Base-by-base conservation (phyloP, 2,888 invertebrate genomes). In the Punctoribates punctum region DNA sequence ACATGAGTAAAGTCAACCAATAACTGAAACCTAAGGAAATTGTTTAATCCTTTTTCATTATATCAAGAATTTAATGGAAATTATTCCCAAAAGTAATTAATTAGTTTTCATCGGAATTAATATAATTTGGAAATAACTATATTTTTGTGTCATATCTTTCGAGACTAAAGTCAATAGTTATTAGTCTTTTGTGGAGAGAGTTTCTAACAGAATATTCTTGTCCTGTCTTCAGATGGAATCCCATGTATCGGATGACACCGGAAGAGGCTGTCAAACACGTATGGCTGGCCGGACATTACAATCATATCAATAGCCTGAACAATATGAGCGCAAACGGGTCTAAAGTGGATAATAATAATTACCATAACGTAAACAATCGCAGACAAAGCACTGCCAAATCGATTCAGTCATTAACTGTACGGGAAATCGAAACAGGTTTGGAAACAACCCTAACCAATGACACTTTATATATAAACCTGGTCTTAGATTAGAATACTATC, bases 261-360 rank as follows among this genome's bases (percentile, higher is more conserved):
- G 78, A 79, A 42, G 94, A 96, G 83, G 96, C 95, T 1, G 88
- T 92, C 27, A 89, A 90, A 75, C 96, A 96, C 85, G 92, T 93
- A 82, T 96, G 92, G 90, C 86, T 94, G 60, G 82, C 83, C 65
- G 84, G 65, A 34, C 65, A 65, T 29, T 34, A 78, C 4, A 65
- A 65, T 65, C 65, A 65, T 79, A 79, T 67, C 29, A 77, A 25
- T 57, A 57, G 17, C 6, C 6, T 54, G 20, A 65, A 65, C 34
- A 27, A 65, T 78, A 79, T 54, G n/a, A 77, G 13, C 20, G 38
- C 6, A 11, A 73, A n/a, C 3, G n/a, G n/a, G n/a, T 23, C 60
- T 23, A 60, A 23, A n/a, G 20, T 27, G 17, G 20, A 27, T 6
- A 65, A 5, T 29, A 65, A 34, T 65, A 65, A n/a, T 34, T 15